Evolutionary conservation across 2,888 invertebrate genomes (phyloP).

Genomic region (Unio delphinus): DNA sequence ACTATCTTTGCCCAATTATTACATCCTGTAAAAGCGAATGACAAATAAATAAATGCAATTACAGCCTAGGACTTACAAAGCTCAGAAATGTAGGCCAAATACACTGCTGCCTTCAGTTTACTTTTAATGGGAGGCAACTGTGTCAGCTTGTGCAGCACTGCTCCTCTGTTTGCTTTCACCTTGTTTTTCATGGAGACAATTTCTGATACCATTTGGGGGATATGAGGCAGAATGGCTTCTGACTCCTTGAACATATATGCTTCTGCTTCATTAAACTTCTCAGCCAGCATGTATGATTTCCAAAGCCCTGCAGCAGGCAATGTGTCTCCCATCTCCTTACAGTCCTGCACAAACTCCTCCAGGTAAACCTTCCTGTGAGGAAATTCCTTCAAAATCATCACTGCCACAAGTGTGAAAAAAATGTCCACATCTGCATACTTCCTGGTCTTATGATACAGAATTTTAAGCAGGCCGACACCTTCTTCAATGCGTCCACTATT

Average conservation of each 20-base stretch:
- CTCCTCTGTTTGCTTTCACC: conserved; percentile 12
- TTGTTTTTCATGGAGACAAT: conserved; percentile 18
- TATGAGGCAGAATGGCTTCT: conserved; percentile 18
- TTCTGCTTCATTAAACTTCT: conserved; percentile 33
- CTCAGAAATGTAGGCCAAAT: conserved; percentile 7
- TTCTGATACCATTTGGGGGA: conserved; percentile 26
- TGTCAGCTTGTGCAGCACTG: conserved; percentile 12
- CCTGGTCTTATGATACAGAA: conserved; percentile 30
- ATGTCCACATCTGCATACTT: conserved; percentile 32
- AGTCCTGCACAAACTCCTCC: conserved; percentile 28
- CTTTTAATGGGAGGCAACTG: conserved; percentile 8
- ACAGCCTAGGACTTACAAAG: conserved; percentile 15
- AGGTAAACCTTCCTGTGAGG: conserved; percentile 25
- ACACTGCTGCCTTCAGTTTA: conserved; percentile 12
- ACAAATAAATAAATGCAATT: too few relatives aligned
- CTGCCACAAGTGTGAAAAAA: conserved; percentile 32
- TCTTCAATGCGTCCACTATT: conserved; percentile 42
- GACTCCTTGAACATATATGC: conserved; percentile 11
- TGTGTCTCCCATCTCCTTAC: conserved; percentile 11
- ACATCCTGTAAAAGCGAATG: too few relatives aligned
- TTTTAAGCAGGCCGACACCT: conserved; percentile 28
- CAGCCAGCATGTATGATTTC: conserved; percentile 36
- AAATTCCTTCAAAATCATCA: conserved; percentile 33
- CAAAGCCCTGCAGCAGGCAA: conserved; percentile 29
- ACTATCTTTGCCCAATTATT: too few relatives aligned